Percentiles rank a stretch among this genome's conserved stretches.
phyloP scores from a whole-genome alignment of 2,888 invertebrate genomes.

The Synergus japonicus region DNA sequence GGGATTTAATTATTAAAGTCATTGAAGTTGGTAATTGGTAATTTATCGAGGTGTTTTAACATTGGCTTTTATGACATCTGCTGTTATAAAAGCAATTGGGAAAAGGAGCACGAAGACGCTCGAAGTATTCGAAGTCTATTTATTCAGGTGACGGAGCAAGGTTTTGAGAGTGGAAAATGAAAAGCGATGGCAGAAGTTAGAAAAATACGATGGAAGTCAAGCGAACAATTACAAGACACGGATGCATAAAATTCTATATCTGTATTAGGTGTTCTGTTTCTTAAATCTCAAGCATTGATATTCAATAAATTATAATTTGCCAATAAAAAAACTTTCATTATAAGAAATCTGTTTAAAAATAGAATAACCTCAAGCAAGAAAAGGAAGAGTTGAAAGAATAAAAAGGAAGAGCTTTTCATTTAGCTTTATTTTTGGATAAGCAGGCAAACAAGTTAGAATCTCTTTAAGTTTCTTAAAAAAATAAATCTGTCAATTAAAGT shows the following conservation, averaged over 20 bases:
- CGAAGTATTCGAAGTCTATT: conserved; percentile 27
- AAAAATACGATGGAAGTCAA: conserved; percentile 16
- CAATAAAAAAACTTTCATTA: too few relatives aligned
- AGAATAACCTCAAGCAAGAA: neutral
- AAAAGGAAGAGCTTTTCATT: too few relatives aligned
- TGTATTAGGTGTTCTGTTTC: neutral
- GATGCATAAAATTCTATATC: neutral
- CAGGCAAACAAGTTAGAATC: too few relatives aligned
- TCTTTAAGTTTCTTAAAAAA: too few relatives aligned
- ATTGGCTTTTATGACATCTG: neutral
- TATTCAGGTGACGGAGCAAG: conserved; percentile 34
- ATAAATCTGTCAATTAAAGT: too few relatives aligned
- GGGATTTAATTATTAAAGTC: neutral
- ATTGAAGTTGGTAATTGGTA: neutral
- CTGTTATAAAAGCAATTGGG: conserved; percentile 33
- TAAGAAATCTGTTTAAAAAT: neutral
- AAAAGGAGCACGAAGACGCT: conserved; percentile 18
- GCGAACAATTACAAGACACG: neutral
- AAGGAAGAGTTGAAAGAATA: neutral
- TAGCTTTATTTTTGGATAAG: too few relatives aligned
- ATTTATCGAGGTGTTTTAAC: conserved; percentile 8
- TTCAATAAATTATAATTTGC: too few relatives aligned
- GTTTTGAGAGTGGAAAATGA: conserved; percentile 28
- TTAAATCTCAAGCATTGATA: neutral
- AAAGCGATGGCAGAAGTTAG: conserved; percentile 22